These are phyloP conservation scores for Sigmodon hispidus DNA, from an alignment of 2,113 vertebrate species.

Conservation along the genomic window DNA sequence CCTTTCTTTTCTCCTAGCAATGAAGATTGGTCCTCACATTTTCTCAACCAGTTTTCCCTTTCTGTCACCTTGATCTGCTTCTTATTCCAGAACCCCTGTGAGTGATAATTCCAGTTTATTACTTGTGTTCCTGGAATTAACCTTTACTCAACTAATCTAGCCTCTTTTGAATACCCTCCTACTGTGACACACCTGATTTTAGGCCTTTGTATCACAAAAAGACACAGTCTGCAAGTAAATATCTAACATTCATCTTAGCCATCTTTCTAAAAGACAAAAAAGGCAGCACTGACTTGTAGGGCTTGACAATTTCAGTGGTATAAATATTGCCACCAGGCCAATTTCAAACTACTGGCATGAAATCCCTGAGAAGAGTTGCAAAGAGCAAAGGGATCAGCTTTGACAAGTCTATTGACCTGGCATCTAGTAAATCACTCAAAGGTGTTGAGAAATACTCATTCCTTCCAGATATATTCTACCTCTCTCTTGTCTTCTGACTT, in stretches of 20 bases:
- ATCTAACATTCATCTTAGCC: neutral
- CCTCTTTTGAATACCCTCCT: conserved; percentile 2
- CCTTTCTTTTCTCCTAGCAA: neutral
- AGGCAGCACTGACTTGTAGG: neutral
- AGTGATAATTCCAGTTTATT: neutral
- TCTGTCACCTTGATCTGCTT: neutral
- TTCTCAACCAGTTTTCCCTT: neutral
- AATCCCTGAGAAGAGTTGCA: neutral
- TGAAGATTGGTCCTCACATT: neutral
- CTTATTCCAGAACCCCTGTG: neutral
- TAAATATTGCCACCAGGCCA: conserved; percentile 6
- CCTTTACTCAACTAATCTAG: neutral
- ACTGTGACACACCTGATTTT: neutral
- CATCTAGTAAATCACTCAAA: neutral
- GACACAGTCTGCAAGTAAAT: neutral
- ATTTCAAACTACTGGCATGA: neutral
- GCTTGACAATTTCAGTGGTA: conserved; percentile 15
- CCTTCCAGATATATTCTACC: neutral
- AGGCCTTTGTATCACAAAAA: neutral
- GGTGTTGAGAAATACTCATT: neutral
- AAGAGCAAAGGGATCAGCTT: neutral
- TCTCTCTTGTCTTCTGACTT: neutral
- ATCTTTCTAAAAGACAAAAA: neutral
- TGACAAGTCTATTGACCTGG: neutral
- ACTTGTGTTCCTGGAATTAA: conserved; percentile 26